Evolutionary conservation across 2,797 vertebrate species (phyloP), one percentile per base, ranked within the genome.

Genomic region (Microctenopoma stevenorrisi): DNA sequence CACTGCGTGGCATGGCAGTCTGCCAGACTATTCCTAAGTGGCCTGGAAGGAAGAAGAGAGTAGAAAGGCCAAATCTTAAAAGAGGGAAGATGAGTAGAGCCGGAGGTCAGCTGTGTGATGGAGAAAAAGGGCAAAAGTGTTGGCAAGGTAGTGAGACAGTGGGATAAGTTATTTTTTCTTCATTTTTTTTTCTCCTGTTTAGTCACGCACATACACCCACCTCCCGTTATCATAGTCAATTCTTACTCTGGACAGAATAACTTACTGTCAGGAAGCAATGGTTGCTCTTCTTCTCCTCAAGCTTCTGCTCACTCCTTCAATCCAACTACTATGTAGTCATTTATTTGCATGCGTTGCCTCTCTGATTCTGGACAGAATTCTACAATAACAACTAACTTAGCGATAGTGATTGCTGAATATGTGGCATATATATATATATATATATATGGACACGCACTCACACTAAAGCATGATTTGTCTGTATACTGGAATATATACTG

Each of bases 21-120:
- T 84, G 79, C 82, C 80, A 84, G 74, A 47, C 64, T 66, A 76
- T 55, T 78, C 78, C 74, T 66, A 64, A 81, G 78, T 81, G 85
- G 77, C 62, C 57, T 68, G 61, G 65, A 76, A 86, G 68, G 68
- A 76, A 40, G 74, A 68, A 68, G 44, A 51, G 72, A 82, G 61
- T 25, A 51, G 66, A 83, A 64, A 75, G 74, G 71, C 78, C 64
- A 72, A 70, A 68, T 73, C 56, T 75, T 74, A 66, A 60, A 79
- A 75, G 64, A 68, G 63, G 38, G 37, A 63, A 61, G 64, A 78
- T 43, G 64, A 63, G 74, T 69, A 47, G 65, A 78, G 64, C 63
- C 72, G 56, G 59, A 76, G 78, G 78, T 82, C 53, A 43, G 67
- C 65, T 64, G 33, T 62, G 61, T 42, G 52, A 74, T 73, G 78